These are phyloP conservation scores for Chrysina gloriosa DNA, from an alignment of 2,888 invertebrate genomes.

Conservation along the genomic window DNA sequence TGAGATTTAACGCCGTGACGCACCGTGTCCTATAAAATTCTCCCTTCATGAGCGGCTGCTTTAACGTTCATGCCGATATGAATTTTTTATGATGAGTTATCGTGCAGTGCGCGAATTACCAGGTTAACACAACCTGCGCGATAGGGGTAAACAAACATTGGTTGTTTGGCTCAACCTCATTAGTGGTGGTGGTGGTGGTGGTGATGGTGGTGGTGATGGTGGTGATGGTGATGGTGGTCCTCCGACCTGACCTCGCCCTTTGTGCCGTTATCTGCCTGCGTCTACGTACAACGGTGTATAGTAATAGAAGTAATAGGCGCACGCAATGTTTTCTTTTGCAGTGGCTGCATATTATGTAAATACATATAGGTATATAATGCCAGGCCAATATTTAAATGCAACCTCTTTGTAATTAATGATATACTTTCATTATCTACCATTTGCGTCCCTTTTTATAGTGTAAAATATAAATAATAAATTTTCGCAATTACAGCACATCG, in stretches of 20 bases:
- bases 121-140: constrained; percentile 14
- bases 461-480: too few species aligned
- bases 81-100: constrained; percentile 33
- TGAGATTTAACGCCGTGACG: constrained; percentile 27
- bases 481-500: too few species aligned
- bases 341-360: background rate
- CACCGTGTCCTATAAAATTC: background rate
- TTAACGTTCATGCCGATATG: constrained; percentile 9
- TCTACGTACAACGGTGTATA: background rate
- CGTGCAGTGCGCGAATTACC: constrained; percentile 28
- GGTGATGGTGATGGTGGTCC: constrained; percentile 17
- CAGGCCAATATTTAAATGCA: constrained; percentile 14
- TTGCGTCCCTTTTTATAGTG: too few species aligned
- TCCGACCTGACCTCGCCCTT: constrained; percentile 33
- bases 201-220: too few species aligned
- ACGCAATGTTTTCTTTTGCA: constrained; percentile 23
- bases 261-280: constrained; percentile 17
- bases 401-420: constrained; percentile 3
- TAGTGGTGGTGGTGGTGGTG: background rate
- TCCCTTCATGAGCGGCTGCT: background rate
- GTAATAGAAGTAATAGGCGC: constrained; percentile 6
- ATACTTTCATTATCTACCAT: background rate
- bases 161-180: constrained; percentile 18
- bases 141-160: constrained; percentile 35
- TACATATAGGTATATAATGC: background rate